Base-by-base conservation (phyloP, 2,797 vertebrate genomes). In the Clamator glandarius region DNA sequence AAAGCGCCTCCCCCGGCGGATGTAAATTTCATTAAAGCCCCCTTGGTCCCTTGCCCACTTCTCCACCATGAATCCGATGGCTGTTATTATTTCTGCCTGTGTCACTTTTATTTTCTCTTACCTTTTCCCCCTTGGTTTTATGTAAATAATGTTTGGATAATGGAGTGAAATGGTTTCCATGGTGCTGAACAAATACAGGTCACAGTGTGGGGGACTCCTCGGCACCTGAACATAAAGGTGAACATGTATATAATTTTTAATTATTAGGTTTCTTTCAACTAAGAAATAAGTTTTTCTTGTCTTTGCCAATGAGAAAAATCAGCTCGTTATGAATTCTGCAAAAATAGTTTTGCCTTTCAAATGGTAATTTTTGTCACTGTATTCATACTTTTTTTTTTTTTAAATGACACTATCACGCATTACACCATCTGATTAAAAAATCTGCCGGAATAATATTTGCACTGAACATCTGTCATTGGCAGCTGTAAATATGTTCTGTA, bases 131-230 rank as follows among this genome's bases (percentile, higher is more conserved):
- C 87, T 96, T 81, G 75, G 81, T 96, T 98, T 98, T 97, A 98
- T 98, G 97, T 97, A 98, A 98, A 97, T 97, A 96, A 81, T 96
- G 96, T 97, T 97, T 97, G 96, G 96, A 97, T 97, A 98, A 97
- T 98, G 97, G 97, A 98, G 96, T 96, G 96, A 97, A 98, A 97
- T 97, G 96, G 97, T 98, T 98, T 98, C 97, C 96, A 96, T 98
- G 98, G 97, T 91, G 97, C 97, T 98, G 96, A 98, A 97, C 97
- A 98, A 97, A 98, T 94, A 97, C 95, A 86, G 97, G 97, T 97
- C 97, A 96, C 54, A 76, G 95, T 96, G 82, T 95, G 97, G 81
- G 96, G 96, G 95, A 95, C 96, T 97, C 85, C 96, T 96, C 91
- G 90, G 96, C 93, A 97, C 96, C 95, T 97, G 97, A 97, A 95